A percentile compares a stretch with the other conserved stretches of the same genome.
Conservation (phyloP, 2,113 vertebrate genomes). For the Excalfactoria chinensis region DNA sequence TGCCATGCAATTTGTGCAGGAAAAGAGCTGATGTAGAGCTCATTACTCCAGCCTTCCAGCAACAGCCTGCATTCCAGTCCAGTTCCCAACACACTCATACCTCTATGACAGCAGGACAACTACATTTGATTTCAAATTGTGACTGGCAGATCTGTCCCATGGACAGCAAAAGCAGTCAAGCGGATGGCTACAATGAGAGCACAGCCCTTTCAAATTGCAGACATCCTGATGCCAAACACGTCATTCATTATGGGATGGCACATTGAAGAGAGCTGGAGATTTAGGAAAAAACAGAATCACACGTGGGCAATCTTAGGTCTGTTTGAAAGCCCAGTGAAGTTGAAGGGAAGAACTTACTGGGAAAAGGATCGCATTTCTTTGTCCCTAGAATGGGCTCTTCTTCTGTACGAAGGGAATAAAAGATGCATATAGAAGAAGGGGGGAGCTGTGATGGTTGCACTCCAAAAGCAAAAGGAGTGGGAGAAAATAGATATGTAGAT, state of each 20-base stretch:
- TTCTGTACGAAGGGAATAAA: background rate
- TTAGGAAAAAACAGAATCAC: background rate
- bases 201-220: background rate
- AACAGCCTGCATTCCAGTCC: background rate
- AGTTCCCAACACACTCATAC: accelerated
- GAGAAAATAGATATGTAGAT: background rate
- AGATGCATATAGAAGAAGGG: background rate
- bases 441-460: background rate
- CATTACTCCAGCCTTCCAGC: background rate
- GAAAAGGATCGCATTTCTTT: background rate
- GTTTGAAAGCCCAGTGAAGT: background rate
- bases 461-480: background rate
- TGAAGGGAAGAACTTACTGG: background rate
- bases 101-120: background rate
- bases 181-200: too few relatives aligned
- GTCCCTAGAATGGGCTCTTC: background rate
- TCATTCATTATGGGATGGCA: background rate
- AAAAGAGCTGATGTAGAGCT: background rate
- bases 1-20: background rate
- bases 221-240: background rate
- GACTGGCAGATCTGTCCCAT: background rate
- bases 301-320: background rate
- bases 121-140: background rate
- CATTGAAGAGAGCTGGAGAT: background rate
- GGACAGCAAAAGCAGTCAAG: background rate